Percentiles rank a stretch among this genome's conserved stretches.
Evolutionary conservation across 2,888 invertebrate species (phyloP).

Genomic region (Hydrotaea cyrtoneurina): DNA sequence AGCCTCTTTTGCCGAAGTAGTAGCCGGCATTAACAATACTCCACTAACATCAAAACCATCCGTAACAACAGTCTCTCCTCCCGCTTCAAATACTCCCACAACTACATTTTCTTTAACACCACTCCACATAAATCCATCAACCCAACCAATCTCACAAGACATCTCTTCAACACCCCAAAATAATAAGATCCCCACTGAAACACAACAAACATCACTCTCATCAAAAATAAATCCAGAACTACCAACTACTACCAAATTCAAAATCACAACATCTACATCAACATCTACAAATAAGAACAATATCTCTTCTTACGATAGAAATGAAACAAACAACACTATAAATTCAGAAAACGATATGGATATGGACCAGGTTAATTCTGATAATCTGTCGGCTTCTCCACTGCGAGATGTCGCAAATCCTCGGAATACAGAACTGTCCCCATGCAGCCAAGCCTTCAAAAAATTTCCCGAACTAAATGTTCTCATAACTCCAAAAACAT

Average conservation of each 20-base stretch:
- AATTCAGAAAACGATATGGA: neutral
- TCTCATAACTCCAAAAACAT: neutral
- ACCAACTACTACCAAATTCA: neutral
- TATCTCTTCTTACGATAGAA: no score
- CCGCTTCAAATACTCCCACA: neutral
- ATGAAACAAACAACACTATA: neutral
- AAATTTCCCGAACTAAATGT: neutral
- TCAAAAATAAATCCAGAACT: neutral
- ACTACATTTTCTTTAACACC: no score
- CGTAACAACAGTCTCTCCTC: neutral
- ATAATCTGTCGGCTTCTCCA: neutral
- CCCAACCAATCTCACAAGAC: neutral
- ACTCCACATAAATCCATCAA: neutral
- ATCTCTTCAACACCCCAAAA: neutral
- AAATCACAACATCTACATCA: neutral
- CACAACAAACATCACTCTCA: neutral
- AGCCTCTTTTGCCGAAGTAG: neutral
- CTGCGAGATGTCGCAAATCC: neutral
- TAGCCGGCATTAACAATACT: neutral
- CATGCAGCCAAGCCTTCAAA: neutral
- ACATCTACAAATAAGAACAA: no score
- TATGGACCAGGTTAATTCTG: neutral
- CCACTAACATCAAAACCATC: neutral
- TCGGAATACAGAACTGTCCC: neutral
- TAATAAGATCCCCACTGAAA: neutral